Conservation (phyloP, 2,888 invertebrate genomes). For the Tholera decimalis region DNA sequence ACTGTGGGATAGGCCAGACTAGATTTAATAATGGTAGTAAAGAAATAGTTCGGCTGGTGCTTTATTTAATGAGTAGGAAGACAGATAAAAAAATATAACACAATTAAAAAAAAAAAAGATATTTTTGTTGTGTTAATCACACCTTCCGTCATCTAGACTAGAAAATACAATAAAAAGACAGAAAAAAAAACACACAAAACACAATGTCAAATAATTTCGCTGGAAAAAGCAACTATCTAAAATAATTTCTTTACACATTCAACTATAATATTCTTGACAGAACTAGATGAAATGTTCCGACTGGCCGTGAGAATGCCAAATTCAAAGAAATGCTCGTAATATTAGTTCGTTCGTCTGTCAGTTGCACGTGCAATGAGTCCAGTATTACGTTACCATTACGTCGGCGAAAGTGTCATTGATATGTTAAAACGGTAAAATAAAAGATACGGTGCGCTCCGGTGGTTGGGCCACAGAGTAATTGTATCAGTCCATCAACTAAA, state of each 20-base stretch:
- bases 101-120: not conserved
- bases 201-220: conserved; percentile 13
- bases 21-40: too few relatives aligned
- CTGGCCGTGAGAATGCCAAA: conserved; percentile 56
- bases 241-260: conserved; percentile 31
- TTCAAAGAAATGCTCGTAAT: conserved; percentile 40
- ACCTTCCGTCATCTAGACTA: conserved; percentile 18
- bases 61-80: too few relatives aligned
- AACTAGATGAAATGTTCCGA: conserved; percentile 30
- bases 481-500: not conserved
- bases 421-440: conserved; percentile 79
- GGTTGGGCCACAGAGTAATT: conserved; percentile 40
- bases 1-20: too few relatives aligned
- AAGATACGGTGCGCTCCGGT: conserved; percentile 56
- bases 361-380: conserved; percentile 37
- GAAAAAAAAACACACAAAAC: conserved; percentile 14
- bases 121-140: not conserved
- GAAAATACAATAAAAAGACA: conserved; percentile 11
- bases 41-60: too few relatives aligned
- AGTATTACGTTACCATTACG: conserved; percentile 74
- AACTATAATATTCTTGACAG: conserved; percentile 25
- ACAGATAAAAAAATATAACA: too few relatives aligned
- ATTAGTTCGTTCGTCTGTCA: conserved; percentile 34
- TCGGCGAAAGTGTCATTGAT: conserved; percentile 88
- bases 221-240: conserved; percentile 1